Evolutionary conservation across 2,888 invertebrate species (phyloP), one percentile per base, ranked within the genome.

Genomic region (Leptinotarsa tumamoca): DNA sequence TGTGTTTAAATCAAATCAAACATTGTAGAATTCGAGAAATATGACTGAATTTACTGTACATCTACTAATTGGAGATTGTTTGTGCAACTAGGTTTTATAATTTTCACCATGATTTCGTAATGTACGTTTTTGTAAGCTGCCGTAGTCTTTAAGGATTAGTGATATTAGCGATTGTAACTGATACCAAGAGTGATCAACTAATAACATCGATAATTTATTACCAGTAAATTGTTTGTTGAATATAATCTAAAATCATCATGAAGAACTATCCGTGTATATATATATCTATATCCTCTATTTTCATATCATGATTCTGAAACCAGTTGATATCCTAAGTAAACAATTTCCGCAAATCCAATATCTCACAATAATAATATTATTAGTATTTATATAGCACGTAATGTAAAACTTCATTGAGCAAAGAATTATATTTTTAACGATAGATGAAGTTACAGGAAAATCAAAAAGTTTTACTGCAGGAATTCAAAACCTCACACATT

Each of bases 271-370:
- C n/a, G 23, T 43, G 23, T 43, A 43, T 10, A 43, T 2, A 43
- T 23, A 58, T 63, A 63, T 63, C 63, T 63, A 63, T 43, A 63
- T 63, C 63, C n/a, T n/a, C 63, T n/a, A n/a, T n/a, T 63, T 63
- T 63, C 63, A 63, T 63, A 63, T 63, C 63, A 43, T n/a, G 63
- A 10, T 63, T n/a, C 43, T 43, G 63, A 10, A 43, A 17, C 27
- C 15, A n/a, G 1, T 63, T 63, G 43, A 63, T 63, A 63, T 33
- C 63, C 63, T 43, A 63, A 63, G n/a, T 63, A 63, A 63, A 63
- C 63, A 63, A 13, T 33, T 63, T 63, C n/a, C 0, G 17, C 15
- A 10, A 27, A 63, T 63, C 63, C 63, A 63, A 63, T 63, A 63
- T 43, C 33, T 33, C 18, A 14, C 43, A 33, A 5, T n/a, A 63